Percentiles rank a stretch among this genome's conserved stretches.
phyloP scores from a whole-genome alignment of 2,888 invertebrate species.

The Abscondita cerata region DNA sequence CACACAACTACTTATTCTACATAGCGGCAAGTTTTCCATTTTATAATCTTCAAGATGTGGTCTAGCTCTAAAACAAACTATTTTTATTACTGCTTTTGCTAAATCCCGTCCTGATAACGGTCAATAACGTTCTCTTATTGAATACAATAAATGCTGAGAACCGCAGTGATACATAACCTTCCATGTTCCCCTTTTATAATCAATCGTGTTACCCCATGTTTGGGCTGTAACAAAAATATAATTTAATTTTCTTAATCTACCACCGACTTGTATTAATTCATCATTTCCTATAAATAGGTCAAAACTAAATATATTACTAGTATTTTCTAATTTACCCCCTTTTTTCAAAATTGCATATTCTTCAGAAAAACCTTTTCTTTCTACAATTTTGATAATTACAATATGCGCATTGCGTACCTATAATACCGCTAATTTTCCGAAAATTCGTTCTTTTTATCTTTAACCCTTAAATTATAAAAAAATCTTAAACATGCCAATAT shows the following conservation, averaged over 20 bases:
- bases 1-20: background rate
- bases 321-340: too few species aligned
- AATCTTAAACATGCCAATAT: background rate
- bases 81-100: background rate
- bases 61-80: background rate
- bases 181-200: too few species aligned
- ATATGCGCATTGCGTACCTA: too few species aligned
- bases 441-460: background rate
- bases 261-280: too few species aligned
- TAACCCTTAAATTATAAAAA: background rate
- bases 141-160: background rate
- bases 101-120: background rate
- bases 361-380: too few species aligned
- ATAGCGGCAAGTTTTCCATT: background rate
- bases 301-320: too few species aligned
- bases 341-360: too few species aligned
- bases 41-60: background rate
- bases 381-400: background rate
- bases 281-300: too few species aligned
- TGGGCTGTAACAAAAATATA: too few species aligned
- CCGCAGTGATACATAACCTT: too few species aligned
- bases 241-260: too few species aligned
- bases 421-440: background rate
- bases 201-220: too few species aligned
- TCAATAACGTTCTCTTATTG: background rate